A percentile compares a stretch with the other conserved stretches of the same genome.
Conservation (phyloP, 2,888 invertebrate species). For the Melanostoma mellinum region DNA sequence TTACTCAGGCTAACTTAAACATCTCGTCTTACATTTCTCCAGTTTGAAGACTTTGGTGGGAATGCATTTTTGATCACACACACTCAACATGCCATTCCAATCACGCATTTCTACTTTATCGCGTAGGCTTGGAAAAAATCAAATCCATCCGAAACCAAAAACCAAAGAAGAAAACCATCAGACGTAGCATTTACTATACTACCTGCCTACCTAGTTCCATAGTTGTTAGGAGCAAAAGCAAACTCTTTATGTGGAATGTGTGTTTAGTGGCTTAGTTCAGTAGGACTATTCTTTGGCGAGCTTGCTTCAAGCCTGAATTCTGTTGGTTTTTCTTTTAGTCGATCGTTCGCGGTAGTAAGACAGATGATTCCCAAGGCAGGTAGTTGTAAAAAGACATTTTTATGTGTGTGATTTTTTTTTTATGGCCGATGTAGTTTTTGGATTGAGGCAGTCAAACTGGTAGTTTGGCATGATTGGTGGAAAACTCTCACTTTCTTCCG, state of each 20-base stretch:
- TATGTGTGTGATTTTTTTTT: conserved; percentile 20
- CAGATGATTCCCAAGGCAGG: conserved; percentile 44
- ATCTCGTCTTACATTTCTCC: too few species aligned
- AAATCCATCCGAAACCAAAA: conserved; percentile 41
- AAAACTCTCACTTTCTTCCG: conserved; percentile 73
- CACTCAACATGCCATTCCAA: too few species aligned
- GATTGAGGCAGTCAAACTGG: conserved; percentile 64
- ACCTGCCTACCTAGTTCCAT: conserved; percentile 54
- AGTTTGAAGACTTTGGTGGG: too few species aligned
- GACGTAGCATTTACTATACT: not conserved
- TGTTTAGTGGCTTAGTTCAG: conserved; percentile 64
- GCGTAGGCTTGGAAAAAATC: conserved; percentile 17
- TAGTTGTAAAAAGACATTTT: conserved; percentile 7
- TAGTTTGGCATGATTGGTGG: conserved; percentile 65
- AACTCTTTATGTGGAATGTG: conserved; percentile 54
- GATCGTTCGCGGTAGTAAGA: conserved; percentile 53
- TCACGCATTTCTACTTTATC: too few species aligned
- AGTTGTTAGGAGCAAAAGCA: conserved; percentile 12
- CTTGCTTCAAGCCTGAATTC: conserved; percentile 37
- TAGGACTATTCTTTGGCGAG: conserved; percentile 70
- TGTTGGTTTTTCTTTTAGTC: conserved; percentile 36
- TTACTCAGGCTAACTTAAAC: too few species aligned
- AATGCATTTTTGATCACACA: too few species aligned
- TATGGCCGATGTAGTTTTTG: not conserved
- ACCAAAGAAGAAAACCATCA: conserved; percentile 41